Conservation (phyloP, 2,797 vertebrate species). For the Crenichthys baileyi region DNA sequence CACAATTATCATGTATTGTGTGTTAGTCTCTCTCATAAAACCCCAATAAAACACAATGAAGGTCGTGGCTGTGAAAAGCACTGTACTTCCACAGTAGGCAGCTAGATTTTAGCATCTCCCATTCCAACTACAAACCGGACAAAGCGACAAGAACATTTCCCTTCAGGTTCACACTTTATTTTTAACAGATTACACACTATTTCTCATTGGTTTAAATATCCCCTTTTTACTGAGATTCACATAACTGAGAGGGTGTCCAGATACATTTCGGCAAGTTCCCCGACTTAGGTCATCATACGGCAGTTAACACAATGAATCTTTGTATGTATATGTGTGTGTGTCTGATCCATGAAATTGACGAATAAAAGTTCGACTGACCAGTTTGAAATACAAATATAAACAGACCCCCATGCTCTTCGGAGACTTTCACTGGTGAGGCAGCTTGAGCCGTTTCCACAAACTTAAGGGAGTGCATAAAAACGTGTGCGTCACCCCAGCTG, state of each 20-base stretch:
- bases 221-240: conserved; percentile 23
- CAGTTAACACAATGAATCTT: conserved; percentile 55
- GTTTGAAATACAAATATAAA: conserved; percentile 68
- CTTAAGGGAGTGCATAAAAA: conserved; percentile 3
- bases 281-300: conserved; percentile 53
- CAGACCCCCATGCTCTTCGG: conserved; percentile 37
- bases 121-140: neutral
- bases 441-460: conserved; percentile 29
- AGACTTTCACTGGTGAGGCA: conserved; percentile 36
- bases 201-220: conserved; percentile 45
- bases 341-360: conserved; percentile 50
- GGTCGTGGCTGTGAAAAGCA: neutral
- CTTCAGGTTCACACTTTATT: conserved; percentile 26
- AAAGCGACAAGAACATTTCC: conserved; percentile 20
- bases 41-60: no score
- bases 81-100: neutral
- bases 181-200: neutral
- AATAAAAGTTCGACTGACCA: conserved; percentile 38
- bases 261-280: conserved; percentile 43
- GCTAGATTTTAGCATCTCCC: conserved; percentile 18
- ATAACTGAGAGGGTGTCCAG: conserved; percentile 46
- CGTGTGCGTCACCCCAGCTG: conserved; percentile 23
- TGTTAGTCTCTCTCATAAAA: no score
- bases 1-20: no score
- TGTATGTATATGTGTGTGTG: conserved; percentile 28